These are phyloP conservation scores for Ceriagrion tenellum DNA, from an alignment of 2,888 invertebrate species.

Conservation along the genomic window DNA sequence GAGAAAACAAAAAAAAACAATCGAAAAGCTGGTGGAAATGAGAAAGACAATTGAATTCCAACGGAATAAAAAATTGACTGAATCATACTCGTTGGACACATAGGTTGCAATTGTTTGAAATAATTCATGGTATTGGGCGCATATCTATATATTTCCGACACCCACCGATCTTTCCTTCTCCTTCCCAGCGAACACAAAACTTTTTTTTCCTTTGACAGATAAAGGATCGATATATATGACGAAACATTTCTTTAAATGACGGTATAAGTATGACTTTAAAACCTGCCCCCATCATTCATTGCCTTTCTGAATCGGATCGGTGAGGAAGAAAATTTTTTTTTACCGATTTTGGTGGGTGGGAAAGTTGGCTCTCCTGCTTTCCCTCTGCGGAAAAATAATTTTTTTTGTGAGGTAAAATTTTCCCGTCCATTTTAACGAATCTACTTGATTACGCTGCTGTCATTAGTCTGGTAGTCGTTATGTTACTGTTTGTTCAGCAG, in stretches of 20 bases:
- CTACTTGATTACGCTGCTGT: neutral
- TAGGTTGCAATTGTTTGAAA: neutral
- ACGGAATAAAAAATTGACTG: too few species aligned
- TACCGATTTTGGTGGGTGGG: neutral
- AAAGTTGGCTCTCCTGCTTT: neutral
- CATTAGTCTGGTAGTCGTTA: neutral
- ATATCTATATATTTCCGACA: neutral
- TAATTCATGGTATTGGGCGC: too few species aligned
- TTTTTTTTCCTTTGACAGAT: neutral
- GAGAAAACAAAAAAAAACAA: too few species aligned
- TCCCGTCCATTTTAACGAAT: neutral
- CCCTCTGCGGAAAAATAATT: neutral
- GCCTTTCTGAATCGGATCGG: neutral
- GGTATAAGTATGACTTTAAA: constrained; percentile 13
- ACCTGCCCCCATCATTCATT: neutral
- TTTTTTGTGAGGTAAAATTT: neutral
- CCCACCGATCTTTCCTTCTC: neutral
- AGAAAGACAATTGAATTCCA: too few species aligned
- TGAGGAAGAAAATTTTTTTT: neutral
- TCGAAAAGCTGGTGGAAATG: too few species aligned
- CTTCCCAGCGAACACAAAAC: neutral
- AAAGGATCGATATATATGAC: neutral
- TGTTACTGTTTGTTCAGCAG: neutral
- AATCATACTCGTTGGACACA: neutral
- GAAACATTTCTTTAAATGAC: constrained; percentile 5